Evolutionary conservation across 2,797 vertebrate species (phyloP).

Genomic region (Chaenodraco wilsoni): DNA sequence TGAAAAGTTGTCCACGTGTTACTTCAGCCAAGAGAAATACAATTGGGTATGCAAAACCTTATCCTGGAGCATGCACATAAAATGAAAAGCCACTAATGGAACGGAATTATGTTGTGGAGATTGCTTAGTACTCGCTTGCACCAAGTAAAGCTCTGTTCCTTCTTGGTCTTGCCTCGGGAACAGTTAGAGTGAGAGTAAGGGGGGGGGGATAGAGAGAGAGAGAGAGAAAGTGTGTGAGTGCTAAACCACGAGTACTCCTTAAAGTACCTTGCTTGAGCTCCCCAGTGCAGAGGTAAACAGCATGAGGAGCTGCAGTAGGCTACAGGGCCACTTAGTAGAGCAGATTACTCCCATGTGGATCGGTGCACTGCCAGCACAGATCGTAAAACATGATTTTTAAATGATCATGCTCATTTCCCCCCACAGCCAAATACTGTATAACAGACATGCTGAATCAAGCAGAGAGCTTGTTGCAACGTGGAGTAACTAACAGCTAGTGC

Average conservation of each 20-base stretch:
- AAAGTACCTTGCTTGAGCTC: conserved; percentile 40
- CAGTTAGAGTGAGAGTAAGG: not conserved
- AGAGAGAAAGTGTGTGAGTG: not conserved
- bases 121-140: conserved; percentile 5
- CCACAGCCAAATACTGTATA: conserved; percentile 6
- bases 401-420: conserved; percentile 23
- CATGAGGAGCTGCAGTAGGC: not conserved
- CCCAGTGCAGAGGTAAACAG: conserved; percentile 44
- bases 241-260: conserved; percentile 46
- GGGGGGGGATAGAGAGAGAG: conserved; percentile 29
- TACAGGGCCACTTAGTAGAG: not conserved
- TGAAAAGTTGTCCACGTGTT: conserved; percentile 11
- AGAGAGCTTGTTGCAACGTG: conserved; percentile 27
- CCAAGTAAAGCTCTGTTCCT: conserved; percentile 22
- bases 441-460: conserved; percentile 18
- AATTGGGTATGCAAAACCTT: not conserved
- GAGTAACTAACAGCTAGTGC: conserved; percentile 18
- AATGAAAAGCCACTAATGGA: not conserved
- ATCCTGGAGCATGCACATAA: not conserved
- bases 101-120: not conserved
- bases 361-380: not conserved
- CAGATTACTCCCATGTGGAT: not conserved
- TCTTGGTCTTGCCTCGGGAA: conserved; percentile 52
- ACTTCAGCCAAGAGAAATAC: not conserved
- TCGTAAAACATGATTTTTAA: conserved; percentile 18